A percentile compares a stretch with the other conserved stretches of the same genome.
These are phyloP conservation scores for Polypterus senegalus DNA, from an alignment of 2,113 vertebrate genomes.

Conservation along the genomic window DNA sequence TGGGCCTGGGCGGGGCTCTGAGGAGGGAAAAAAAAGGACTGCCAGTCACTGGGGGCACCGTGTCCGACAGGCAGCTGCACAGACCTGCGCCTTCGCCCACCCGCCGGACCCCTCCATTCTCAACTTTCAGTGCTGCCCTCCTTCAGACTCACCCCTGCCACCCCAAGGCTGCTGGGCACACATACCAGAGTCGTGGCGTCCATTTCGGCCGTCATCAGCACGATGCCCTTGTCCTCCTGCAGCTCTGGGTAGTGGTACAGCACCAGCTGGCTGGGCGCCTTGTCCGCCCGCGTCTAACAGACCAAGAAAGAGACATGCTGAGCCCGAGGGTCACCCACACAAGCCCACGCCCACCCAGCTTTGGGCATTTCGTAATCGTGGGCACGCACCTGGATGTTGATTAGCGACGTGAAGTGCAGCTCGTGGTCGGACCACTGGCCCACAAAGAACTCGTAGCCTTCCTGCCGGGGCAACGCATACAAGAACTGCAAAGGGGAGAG, in stretches of 20 bases:
- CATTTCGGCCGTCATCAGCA: constrained; percentile 88
- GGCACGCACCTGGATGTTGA: constrained; percentile 80
- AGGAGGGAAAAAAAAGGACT: constrained; percentile 10
- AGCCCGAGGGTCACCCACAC: no score
- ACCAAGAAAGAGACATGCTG: no score
- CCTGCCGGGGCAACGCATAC: constrained; percentile 75
- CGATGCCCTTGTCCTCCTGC: constrained; percentile 75
- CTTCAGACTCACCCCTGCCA: no score
- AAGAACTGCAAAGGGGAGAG: constrained; percentile 60
- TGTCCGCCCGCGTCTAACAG: constrained; percentile 63
- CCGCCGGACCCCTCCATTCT: no score
- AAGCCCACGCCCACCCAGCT: background rate
- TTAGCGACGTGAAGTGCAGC: constrained; percentile 88
- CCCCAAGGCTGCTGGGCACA: background rate
- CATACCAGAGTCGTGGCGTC: constrained; percentile 78
- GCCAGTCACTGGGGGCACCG: constrained; percentile 13
- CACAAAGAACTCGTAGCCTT: constrained; percentile 90
- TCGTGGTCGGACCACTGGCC: constrained; percentile 79
- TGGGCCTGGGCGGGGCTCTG: constrained; percentile 81
- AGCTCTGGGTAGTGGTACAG: constrained; percentile 86
- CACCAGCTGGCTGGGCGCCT: constrained; percentile 76
- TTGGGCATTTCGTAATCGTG: background rate
- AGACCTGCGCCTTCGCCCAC: no score
- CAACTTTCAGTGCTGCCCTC: no score
- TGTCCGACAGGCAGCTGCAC: background rate